A percentile compares a stretch with the other conserved stretches of the same genome.
Conservation (phyloP, 2,888 invertebrate genomes). For the Meandrusa payeni region DNA sequence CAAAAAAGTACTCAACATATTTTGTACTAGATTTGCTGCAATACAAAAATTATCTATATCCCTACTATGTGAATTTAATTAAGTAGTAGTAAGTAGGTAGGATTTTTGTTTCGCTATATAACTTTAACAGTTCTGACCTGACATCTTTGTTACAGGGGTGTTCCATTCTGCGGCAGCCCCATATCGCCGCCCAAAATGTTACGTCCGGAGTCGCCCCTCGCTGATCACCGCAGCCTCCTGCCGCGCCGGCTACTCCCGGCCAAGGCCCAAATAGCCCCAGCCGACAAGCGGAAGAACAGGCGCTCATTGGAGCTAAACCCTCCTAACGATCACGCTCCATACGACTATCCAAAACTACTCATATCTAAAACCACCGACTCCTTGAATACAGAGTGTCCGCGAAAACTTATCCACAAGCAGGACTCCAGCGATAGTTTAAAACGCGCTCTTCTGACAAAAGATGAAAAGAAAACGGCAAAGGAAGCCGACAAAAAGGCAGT, state of each 20-base stretch:
- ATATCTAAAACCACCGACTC: constrained; percentile 76
- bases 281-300: constrained; percentile 69
- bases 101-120: no score
- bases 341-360: constrained; percentile 72
- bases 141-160: constrained; percentile 61
- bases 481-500: constrained; percentile 58
- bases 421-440: constrained; percentile 72
- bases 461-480: constrained; percentile 61
- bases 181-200: constrained; percentile 66
- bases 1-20: no score
- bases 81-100: neutral
- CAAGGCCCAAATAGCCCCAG: constrained; percentile 71
- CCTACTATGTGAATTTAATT: neutral
- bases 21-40: no score
- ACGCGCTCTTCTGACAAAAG: constrained; percentile 62
- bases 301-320: constrained; percentile 74
- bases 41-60: no score
- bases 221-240: constrained; percentile 76
- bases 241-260: constrained; percentile 69
- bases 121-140: neutral
- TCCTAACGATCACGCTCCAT: constrained; percentile 59
- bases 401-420: constrained; percentile 67
- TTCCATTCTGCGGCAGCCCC: constrained; percentile 53
- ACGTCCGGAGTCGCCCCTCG: constrained; percentile 77
- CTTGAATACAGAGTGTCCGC: constrained; percentile 69